Evolutionary conservation across 2,888 invertebrate species (phyloP).

Genomic region (Tridacna crocea): DNA sequence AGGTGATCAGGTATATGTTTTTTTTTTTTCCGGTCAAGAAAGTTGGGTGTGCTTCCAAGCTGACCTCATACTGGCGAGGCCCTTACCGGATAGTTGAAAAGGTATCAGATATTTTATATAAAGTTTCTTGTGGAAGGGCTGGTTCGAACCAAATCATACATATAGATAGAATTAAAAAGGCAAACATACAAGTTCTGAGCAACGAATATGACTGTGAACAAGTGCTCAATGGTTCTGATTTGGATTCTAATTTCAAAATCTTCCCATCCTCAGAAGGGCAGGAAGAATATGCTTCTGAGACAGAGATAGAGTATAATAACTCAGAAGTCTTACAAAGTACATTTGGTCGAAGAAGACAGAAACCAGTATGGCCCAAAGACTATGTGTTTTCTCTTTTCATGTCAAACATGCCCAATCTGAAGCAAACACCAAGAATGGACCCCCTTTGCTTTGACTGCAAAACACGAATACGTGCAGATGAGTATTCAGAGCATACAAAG

Average conservation of each 20-base stretch:
- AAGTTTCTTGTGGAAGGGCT: conserved; percentile 43
- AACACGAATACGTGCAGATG: no score
- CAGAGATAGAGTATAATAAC: neutral
- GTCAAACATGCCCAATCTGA: conserved; percentile 11
- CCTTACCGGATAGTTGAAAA: conserved; percentile 39
- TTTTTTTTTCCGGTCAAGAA: conserved; percentile 56
- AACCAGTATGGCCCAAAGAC: conserved; percentile 34
- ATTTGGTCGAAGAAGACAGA: conserved; percentile 9
- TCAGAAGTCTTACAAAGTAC: neutral
- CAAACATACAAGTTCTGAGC: neutral
- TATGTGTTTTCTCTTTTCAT: conserved; percentile 40
- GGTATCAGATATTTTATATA: conserved; percentile 46
- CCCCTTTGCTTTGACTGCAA: no score
- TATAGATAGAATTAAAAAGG: conserved; percentile 19
- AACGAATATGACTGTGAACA: neutral
- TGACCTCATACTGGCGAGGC: conserved; percentile 40
- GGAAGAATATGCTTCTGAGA: neutral
- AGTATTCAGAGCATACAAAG: neutral
- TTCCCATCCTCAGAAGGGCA: neutral
- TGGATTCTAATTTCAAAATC: neutral
- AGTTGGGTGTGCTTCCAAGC: conserved; percentile 41
- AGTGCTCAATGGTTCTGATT: neutral
- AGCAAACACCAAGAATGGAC: neutral
- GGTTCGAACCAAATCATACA: conserved; percentile 21
- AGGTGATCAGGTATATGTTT: conserved; percentile 48